Conservation (phyloP, 35 echinoderm and acorn worm species). For the Ophiothrix spiculata region DNA sequence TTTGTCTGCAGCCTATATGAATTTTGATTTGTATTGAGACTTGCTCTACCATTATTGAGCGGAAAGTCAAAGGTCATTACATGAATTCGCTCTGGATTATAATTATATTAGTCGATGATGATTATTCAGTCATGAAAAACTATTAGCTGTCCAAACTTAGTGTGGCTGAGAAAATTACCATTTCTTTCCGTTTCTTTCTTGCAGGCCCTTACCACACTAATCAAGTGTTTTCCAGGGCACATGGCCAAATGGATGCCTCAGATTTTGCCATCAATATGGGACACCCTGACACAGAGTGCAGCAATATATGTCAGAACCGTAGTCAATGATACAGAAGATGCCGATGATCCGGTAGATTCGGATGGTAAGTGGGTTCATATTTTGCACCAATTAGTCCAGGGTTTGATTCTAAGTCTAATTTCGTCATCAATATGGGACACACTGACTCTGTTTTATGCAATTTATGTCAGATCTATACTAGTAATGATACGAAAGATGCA, state of each 20-base stretch:
- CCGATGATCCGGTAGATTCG: constrained; percentile 90
- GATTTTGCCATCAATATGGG: constrained; percentile 81
- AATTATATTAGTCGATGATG: too few species aligned
- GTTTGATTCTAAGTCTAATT: too few species aligned
- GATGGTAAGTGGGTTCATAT: constrained; percentile 53
- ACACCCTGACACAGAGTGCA: constrained; percentile 79
- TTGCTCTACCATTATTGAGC: too few species aligned
- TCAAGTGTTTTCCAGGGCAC: constrained; percentile 86
- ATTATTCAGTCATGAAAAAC: too few species aligned
- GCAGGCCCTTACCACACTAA: constrained; percentile 80
- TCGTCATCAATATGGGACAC: not conserved
- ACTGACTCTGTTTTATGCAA: not conserved
- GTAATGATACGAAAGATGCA: too few species aligned
- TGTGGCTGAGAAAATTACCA: too few species aligned
- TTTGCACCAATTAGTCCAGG: too few species aligned
- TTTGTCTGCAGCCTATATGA: too few species aligned
- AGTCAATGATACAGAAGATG: constrained; percentile 83
- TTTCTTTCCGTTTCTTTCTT: not conserved
- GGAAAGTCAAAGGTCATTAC: too few species aligned
- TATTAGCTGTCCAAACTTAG: too few species aligned
- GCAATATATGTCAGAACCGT: constrained; percentile 76
- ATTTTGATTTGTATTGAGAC: too few species aligned
- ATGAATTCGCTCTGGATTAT: too few species aligned
- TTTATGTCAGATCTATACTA: not conserved
- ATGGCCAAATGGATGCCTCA: constrained; percentile 79